Evolutionary conservation across 1,140 invertebrate genomes (phyloP), one percentile per base, ranked within the genome.

Genomic region (Ladona fulva): DNA sequence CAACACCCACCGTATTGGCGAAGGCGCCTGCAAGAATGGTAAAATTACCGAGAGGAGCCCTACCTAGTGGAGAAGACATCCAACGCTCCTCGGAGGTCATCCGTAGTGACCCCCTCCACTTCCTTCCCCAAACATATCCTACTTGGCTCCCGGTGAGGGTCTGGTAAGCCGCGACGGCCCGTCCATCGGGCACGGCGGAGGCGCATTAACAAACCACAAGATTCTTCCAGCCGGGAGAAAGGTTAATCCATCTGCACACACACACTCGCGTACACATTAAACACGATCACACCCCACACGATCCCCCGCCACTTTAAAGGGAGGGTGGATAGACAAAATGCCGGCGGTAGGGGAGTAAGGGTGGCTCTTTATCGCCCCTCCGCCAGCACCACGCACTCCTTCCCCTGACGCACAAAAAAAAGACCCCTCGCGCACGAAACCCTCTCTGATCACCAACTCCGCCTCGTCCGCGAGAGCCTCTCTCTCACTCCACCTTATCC

Each of bases 121-220:
- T 66, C 52, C 52, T 22, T 66, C 52, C 52, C 52, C 52, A 66
- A 66, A 66, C 52, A 66, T 66, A 66, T 66, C 52, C 52, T 66
- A 16, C 12, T 66, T 1, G 29, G 29, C 52, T 66, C 52, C 14
- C 14, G 52, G 52, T 22, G n/a, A 12, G 16, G 52, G 14, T 3
- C 16, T 16, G n/a, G 52, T 16, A 12, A 12, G 52, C 52, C 16
- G n/a, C 52, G 52, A 12, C 3, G 16, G 52, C 52, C 16, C 52
- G 52, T 16, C 14, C 52, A 22, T 16, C 16, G 52, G 16, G 52
- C 3, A 6, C 14, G 3, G 3, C 52, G 3, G 5, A 22, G 12
- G 5, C 52, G 52, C 14, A n/a, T n/a, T n/a, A n/a, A n/a, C n/a
- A n/a, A n/a, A n/a, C n/a, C n/a, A n/a, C n/a, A n/a, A n/a, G 29